phyloP scores from a whole-genome alignment of 2,113 vertebrate genomes.

The Ginglymostoma cirratum region DNA sequence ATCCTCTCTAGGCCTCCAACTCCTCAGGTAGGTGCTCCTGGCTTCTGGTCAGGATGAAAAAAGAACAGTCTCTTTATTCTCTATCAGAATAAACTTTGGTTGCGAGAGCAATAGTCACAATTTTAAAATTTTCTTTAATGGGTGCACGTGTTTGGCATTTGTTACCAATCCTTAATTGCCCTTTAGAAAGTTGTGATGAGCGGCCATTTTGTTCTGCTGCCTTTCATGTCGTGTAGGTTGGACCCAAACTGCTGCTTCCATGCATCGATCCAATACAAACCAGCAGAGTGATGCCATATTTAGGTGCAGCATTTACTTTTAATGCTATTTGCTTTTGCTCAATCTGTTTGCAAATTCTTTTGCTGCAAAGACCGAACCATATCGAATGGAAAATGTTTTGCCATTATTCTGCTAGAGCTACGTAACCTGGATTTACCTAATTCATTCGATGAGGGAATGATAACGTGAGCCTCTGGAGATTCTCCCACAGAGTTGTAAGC shows the following conservation, averaged over 20 bases:
- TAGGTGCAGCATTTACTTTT: background rate
- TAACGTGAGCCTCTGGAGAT: conserved; percentile 36
- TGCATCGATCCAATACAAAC: background rate
- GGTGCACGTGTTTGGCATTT: too few relatives aligned
- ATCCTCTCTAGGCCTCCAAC: too few relatives aligned
- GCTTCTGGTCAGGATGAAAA: background rate
- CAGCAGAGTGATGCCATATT: background rate
- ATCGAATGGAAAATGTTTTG: background rate
- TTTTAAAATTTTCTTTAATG: too few relatives aligned
- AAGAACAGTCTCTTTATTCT: background rate
- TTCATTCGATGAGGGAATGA: background rate
- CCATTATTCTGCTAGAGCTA: background rate
- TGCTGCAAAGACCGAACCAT: background rate
- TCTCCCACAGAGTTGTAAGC: conserved; percentile 29
- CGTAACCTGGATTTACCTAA: conserved; percentile 34
- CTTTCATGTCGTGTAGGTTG: too few relatives aligned
- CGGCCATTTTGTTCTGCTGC: too few relatives aligned
- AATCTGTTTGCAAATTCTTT: background rate
- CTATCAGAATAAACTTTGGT: background rate
- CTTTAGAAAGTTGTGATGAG: too few relatives aligned
- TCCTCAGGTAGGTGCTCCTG: too few relatives aligned
- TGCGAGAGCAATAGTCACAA: too few relatives aligned
- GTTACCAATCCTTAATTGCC: too few relatives aligned
- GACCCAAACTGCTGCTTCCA: background rate
- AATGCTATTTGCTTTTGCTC: background rate